phyloP scores from a whole-genome alignment of 2,888 invertebrate genomes.

The Pterobdella sp. region DNA sequence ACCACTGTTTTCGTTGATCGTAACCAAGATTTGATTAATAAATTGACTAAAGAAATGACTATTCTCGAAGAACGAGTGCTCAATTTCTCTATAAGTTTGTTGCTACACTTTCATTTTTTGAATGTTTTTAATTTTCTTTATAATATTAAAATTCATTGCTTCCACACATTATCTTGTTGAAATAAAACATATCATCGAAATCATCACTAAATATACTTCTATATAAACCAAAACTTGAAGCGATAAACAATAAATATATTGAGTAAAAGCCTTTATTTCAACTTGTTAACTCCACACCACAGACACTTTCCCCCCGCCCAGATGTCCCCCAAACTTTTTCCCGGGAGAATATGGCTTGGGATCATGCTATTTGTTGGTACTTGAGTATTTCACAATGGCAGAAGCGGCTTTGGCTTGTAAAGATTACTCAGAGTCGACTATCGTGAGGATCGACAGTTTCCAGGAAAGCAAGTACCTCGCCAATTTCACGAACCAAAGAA shows the following conservation, averaged over 20 bases:
- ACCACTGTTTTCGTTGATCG: neutral
- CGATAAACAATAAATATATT: neutral
- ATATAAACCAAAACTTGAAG: neutral
- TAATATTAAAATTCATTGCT: neutral
- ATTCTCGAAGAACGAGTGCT: neutral
- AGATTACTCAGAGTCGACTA: constrained; percentile 10
- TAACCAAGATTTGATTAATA: neutral
- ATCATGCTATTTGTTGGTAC: constrained; percentile 32
- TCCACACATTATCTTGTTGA: too few species aligned
- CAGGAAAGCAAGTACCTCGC: constrained; percentile 15
- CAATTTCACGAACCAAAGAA: neutral
- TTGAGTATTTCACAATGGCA: constrained; percentile 16
- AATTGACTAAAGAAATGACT: neutral
- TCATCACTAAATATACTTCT: neutral
- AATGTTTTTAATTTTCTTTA: neutral
- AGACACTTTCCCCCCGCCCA: constrained; percentile 2
- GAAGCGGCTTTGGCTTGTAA: constrained; percentile 30
- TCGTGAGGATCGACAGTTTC: constrained; percentile 21
- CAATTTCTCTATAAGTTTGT: neutral
- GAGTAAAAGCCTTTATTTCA: neutral
- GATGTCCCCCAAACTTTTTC: constrained; percentile 30
- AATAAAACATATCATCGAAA: neutral
- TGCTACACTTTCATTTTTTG: neutral
- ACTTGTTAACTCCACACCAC: neutral
- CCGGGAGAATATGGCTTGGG: constrained; percentile 32